Evolutionary conservation across 2,797 vertebrate genomes (phyloP).

Genomic region (Falco biarmicus): DNA sequence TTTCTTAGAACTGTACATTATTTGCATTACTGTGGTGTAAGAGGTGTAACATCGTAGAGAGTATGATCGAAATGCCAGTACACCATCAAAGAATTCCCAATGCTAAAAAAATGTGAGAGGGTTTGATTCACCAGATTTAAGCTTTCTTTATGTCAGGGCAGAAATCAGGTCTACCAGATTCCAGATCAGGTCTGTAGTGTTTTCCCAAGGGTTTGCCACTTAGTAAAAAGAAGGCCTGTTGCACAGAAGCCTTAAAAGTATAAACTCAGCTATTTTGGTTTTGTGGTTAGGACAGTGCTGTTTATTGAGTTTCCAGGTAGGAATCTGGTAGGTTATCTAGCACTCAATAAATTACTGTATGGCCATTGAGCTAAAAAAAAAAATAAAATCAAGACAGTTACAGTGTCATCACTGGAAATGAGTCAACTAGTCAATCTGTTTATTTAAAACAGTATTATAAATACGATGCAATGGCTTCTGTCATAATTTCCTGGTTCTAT

Average conservation of each 20-base stretch:
- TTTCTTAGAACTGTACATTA: slow-evolving; percentile 1
- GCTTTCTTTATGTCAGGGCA: neutral
- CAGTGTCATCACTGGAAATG: neutral
- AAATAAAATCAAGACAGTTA: neutral
- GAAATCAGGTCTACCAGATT: slow-evolving; percentile 24
- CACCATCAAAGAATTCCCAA: neutral
- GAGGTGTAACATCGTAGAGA: neutral
- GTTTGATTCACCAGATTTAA: slow-evolving; percentile 46
- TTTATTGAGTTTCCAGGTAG: slow-evolving; percentile 53
- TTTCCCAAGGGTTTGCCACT: slow-evolving; percentile 45
- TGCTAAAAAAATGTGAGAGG: neutral
- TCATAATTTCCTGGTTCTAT: neutral
- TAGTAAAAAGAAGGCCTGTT: slow-evolving; percentile 49
- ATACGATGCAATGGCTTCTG: neutral
- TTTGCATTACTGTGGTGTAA: slow-evolving; percentile 29
- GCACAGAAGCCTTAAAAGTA: neutral
- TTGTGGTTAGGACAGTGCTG: slow-evolving; percentile 62
- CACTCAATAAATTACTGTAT: slow-evolving; percentile 40
- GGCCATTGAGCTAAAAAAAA: slow-evolving; percentile 10
- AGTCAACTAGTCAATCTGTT: neutral
- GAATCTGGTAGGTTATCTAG: slow-evolving; percentile 48
- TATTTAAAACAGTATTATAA: neutral
- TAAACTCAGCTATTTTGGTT: slow-evolving; percentile 47
- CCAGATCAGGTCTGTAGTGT: neutral
- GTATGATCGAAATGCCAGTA: neutral